Percentiles rank a stretch among this genome's conserved stretches.
Evolutionary conservation across 2,797 vertebrate species (phyloP).

Genomic region (Aselliscus stoliczkanus): DNA sequence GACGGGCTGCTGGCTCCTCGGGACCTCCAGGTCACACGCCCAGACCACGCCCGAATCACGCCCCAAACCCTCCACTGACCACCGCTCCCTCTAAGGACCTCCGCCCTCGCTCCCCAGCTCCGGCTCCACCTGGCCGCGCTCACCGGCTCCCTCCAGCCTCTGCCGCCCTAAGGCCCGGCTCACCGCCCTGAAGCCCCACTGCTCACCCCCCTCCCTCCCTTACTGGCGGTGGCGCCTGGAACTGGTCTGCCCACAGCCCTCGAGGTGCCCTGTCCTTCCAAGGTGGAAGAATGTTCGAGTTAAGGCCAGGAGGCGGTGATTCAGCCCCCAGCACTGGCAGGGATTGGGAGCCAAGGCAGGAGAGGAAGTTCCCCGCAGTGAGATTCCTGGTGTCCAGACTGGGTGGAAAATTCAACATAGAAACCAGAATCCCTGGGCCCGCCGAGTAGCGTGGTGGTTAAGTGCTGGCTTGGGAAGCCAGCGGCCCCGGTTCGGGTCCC

Average conservation of each 20-base stretch:
- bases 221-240: not conserved
- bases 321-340: too few relatives aligned
- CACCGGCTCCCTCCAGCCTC: not conserved
- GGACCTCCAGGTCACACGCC: fast-evolving
- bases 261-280: not conserved
- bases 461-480: too few relatives aligned
- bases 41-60: not conserved
- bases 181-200: not conserved
- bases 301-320: not conserved
- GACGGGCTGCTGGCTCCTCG: fast-evolving
- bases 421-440: too few relatives aligned
- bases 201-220: too few relatives aligned
- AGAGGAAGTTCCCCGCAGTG: too few relatives aligned
- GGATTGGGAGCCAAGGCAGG: not conserved
- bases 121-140: not conserved
- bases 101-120: fast-evolving
- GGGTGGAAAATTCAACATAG: too few relatives aligned
- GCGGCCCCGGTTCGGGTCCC: too few relatives aligned
- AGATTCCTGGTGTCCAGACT: too few relatives aligned
- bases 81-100: fast-evolving
- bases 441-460: too few relatives aligned
- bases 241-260: not conserved
- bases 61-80: not conserved
- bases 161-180: not conserved
- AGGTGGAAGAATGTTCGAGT: not conserved